These are phyloP conservation scores for Calcarius lapponicus DNA, from an alignment of 2,797 vertebrate genomes.

Conservation along the genomic window DNA sequence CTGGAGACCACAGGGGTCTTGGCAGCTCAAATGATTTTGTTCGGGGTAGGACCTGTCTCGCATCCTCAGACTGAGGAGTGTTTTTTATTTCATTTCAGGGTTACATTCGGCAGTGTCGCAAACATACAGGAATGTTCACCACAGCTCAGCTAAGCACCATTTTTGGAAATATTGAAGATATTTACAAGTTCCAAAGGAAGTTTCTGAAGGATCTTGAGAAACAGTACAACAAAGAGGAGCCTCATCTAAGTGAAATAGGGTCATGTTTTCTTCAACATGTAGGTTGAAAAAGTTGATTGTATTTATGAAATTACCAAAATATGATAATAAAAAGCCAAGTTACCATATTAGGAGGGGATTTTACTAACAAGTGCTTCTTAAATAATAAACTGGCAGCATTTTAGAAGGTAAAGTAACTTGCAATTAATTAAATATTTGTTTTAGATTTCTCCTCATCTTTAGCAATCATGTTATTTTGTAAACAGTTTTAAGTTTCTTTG, in stretches of 20 bases:
- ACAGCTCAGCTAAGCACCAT: slow-evolving; percentile 88
- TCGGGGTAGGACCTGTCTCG: not conserved
- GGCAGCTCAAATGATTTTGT: not conserved
- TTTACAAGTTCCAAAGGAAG: slow-evolving; percentile 96
- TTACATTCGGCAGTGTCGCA: slow-evolving; percentile 96
- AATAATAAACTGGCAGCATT: not conserved
- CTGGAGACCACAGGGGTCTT: not conserved
- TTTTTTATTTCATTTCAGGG: slow-evolving; percentile 78
- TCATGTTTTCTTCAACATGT: slow-evolving; percentile 95
- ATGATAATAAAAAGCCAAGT: not conserved
- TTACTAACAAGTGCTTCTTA: not conserved
- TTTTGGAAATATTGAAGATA: slow-evolving; percentile 99
- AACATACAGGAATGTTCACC: slow-evolving; percentile 94
- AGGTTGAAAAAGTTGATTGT: slow-evolving; percentile 4
- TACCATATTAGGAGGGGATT: not conserved
- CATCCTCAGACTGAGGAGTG: not conserved
- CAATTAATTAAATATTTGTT: not conserved
- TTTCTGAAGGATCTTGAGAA: slow-evolving; percentile 95
- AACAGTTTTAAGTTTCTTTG: not conserved
- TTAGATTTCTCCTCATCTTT: not conserved
- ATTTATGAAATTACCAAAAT: not conserved
- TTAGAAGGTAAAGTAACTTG: not conserved
- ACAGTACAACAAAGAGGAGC: slow-evolving; percentile 92
- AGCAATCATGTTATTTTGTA: not conserved
- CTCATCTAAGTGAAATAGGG: slow-evolving; percentile 95